Conservation (phyloP, 2,797 vertebrate species). For the Syngnathus rostellatus region DNA sequence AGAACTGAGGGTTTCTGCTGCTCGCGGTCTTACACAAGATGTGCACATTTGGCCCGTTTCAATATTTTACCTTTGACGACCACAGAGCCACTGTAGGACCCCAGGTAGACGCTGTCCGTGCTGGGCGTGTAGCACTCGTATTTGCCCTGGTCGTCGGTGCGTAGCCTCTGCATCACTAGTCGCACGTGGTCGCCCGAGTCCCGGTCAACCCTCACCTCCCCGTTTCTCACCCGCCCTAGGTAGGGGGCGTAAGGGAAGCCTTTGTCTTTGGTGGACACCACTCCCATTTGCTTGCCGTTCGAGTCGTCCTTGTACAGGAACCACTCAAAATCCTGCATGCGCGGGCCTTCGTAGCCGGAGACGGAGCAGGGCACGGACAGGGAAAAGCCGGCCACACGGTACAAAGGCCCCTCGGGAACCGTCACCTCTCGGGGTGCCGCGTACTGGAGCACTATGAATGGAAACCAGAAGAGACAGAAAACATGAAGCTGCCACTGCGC, state of each 20-base stretch:
- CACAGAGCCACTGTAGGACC: conserved; percentile 77
- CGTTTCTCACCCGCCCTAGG: conserved; percentile 62
- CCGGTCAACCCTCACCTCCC: conserved; percentile 77
- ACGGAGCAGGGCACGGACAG: conserved; percentile 75
- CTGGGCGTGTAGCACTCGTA: conserved; percentile 87
- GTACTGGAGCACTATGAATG: conserved; percentile 50
- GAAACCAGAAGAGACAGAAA: conserved; percentile 8
- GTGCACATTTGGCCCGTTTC: neutral
- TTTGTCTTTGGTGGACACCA: conserved; percentile 77
- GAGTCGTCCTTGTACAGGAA: conserved; percentile 71
- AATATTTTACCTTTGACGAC: conserved; percentile 71
- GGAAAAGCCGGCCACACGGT: conserved; percentile 76
- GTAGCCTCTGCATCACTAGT: conserved; percentile 72
- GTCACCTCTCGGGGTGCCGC: conserved; percentile 70
- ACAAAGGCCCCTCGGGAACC: conserved; percentile 74
- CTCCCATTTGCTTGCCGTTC: conserved; percentile 63
- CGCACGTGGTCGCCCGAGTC: conserved; percentile 70
- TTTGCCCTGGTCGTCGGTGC: conserved; percentile 73
- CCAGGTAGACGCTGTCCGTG: conserved; percentile 75
- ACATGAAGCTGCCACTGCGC: neutral
- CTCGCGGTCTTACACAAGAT: neutral
- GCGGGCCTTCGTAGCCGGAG: conserved; percentile 70
- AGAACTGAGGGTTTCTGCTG: neutral
- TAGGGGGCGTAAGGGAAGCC: conserved; percentile 74
- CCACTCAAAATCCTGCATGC: conserved; percentile 86